phyloP scores from a whole-genome alignment of 2,888 invertebrate genomes.

The Hirtodrosophila confusa region DNA sequence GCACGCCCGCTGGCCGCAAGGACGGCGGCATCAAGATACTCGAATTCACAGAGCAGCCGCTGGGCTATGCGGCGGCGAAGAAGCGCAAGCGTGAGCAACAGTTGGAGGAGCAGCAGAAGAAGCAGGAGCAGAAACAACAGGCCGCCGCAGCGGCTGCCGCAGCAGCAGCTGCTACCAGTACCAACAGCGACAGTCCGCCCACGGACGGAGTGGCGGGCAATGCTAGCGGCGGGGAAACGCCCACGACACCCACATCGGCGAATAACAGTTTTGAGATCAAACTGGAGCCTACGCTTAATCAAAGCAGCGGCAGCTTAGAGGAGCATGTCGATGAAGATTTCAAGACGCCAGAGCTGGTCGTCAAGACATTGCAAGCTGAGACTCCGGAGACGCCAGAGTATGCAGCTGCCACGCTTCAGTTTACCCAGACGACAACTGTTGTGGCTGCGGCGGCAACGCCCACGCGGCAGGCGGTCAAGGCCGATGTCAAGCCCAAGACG shows the following conservation, averaged over 20 bases:
- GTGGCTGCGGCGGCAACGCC: conserved; percentile 23
- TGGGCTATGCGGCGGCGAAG: conserved; percentile 93
- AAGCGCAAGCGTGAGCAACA: conserved; percentile 93
- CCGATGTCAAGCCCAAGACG: conserved; percentile 26
- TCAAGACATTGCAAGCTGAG: conserved; percentile 75
- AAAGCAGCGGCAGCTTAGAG: conserved; percentile 63
- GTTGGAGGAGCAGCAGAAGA: conserved; percentile 88
- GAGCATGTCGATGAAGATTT: conserved; percentile 64
- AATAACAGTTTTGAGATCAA: conserved; percentile 79
- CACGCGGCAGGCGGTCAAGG: conserved; percentile 41
- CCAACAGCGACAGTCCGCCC: conserved; percentile 64
- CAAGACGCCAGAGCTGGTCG: conserved; percentile 57
- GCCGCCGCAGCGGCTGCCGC: conserved; percentile 82
- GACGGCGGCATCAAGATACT: conserved; percentile 97
- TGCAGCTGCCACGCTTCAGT: conserved; percentile 89
- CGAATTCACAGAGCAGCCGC: conserved; percentile 96
- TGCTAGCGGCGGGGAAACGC: conserved; percentile 51
- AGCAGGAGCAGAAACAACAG: conserved; percentile 85
- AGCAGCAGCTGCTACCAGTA: conserved; percentile 67
- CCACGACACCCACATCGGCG: conserved; percentile 81
- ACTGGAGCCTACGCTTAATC: conserved; percentile 68
- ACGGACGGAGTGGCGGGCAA: conserved; percentile 36
- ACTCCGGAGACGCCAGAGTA: conserved; percentile 93
- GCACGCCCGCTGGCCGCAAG: conserved; percentile 89
- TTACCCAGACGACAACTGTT: conserved; percentile 84